Base-by-base conservation (phyloP, 2,888 invertebrate species). In the Chrysotoxum bicinctum region DNA sequence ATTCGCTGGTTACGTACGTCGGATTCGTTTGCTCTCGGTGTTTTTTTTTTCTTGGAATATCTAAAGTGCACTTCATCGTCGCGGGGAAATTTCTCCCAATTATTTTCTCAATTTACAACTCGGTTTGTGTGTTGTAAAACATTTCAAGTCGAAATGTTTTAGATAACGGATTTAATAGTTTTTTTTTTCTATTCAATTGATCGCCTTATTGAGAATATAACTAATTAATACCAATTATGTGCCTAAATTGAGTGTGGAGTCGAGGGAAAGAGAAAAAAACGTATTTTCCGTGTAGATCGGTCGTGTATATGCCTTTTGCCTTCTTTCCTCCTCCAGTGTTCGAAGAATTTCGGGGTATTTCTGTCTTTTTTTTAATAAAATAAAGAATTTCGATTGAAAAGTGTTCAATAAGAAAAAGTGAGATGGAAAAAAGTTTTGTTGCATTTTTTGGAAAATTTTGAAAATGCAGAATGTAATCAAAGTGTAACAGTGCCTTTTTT, bases 191-290 rank as follows among this genome's bases (percentile, higher is more conserved):
- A 56, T 69, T 72, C 73, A 60, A 66, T 72, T 40, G 43, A 37
- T 70, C 81, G 64, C 69, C 37, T 52, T 69, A 54, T 80, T 76
- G 70, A 52, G 64, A 72, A 79, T 68, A 80, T 62, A 66, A 73
- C 68, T 77, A 81, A 85, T 81, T 85, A 85, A 75, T 75, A 81
- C 84, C 84, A 85, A 81, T 85, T 85, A 85, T 85, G 85, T 85
- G 85, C 81, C 81, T 85, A 77, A 81, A 73, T 85, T 85, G 70
- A 81, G 45, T 60, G 43, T 70, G 56, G 40, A 76, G 48, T 64
- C 26, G 68, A 66, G 56, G 52, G 52, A 74, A 68, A 80, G 79
- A 79, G 79, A 82, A 48, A 74, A 52, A 56, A 35, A 52, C 58
- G 69, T 69, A 68, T 66, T 56, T 76, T 48, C 43, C n/a, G 56